Percentiles rank a stretch among this genome's conserved stretches.
phyloP scores from a whole-genome alignment of 2,888 invertebrate species.

The Aphodius granarius region DNA sequence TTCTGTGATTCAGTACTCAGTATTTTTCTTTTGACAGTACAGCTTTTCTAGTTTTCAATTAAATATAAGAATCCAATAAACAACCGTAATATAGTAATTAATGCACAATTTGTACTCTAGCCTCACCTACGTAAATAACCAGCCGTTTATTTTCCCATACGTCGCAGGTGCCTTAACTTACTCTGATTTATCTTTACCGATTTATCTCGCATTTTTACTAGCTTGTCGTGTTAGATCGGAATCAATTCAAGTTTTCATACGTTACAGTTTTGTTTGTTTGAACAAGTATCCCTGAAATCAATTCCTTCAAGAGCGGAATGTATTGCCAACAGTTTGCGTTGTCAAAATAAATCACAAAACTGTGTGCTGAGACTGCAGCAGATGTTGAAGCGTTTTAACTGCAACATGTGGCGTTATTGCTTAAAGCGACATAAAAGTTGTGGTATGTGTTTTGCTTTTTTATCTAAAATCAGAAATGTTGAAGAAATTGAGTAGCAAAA shows the following conservation, averaged over 20 bases:
- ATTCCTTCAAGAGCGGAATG: not conserved
- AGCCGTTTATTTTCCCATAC: not conserved
- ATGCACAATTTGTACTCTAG: not conserved
- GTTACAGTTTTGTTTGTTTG: not conserved
- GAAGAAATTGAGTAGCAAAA: no score
- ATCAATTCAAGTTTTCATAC: not conserved
- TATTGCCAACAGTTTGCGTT: not conserved
- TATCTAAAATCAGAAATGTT: no score
- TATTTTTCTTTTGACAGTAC: no score
- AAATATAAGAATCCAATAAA: no score
- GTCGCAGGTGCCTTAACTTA: not conserved
- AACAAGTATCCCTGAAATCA: not conserved
- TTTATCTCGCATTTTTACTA: not conserved
- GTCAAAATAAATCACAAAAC: not conserved
- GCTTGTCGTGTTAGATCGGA: not conserved
- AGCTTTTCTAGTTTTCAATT: no score
- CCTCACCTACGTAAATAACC: not conserved
- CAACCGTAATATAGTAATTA: not conserved
- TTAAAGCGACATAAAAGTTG: not conserved
- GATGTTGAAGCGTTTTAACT: not conserved
- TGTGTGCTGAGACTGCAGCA: no score
- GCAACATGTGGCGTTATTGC: not conserved
- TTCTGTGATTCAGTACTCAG: no score
- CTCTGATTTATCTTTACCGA: no score
- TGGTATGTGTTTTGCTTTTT: not conserved